These are phyloP conservation scores for Tragelaphus buxtoni DNA, from an alignment of 2,113 vertebrate species.

Conservation along the genomic window DNA sequence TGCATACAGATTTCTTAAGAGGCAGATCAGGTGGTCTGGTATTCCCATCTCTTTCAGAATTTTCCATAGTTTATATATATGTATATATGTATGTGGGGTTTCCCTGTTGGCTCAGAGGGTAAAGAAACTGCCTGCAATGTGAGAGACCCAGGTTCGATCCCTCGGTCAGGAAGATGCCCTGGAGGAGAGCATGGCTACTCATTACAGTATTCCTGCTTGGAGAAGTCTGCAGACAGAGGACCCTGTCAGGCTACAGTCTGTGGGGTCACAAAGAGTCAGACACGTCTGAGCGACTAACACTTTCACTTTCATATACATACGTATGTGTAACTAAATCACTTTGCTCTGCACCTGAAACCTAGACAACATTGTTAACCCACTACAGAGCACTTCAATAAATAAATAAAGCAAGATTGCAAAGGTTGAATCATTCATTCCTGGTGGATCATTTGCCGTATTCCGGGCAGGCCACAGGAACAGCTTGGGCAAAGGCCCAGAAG, in stretches of 20 bases:
- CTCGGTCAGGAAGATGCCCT: background rate
- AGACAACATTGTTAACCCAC: background rate
- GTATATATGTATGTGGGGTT: background rate
- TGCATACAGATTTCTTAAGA: no score
- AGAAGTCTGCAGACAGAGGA: background rate
- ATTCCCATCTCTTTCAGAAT: no score
- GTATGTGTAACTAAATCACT: background rate
- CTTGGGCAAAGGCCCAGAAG: background rate
- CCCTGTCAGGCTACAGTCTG: background rate
- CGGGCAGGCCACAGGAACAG: background rate
- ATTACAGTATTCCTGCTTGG: background rate
- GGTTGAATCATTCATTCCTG: background rate
- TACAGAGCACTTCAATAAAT: background rate
- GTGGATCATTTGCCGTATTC: background rate
- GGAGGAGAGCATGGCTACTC: background rate
- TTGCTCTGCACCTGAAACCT: background rate
- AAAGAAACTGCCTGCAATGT: background rate
- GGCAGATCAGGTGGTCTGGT: no score
- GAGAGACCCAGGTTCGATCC: background rate
- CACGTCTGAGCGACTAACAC: accelerated
- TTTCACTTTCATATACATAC: background rate
- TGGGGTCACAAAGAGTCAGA: background rate
- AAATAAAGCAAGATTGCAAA: background rate
- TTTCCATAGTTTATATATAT: no score
- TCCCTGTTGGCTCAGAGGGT: background rate